Conservation (phyloP, 2,888 invertebrate genomes). For the Luperina nickerlii region DNA sequence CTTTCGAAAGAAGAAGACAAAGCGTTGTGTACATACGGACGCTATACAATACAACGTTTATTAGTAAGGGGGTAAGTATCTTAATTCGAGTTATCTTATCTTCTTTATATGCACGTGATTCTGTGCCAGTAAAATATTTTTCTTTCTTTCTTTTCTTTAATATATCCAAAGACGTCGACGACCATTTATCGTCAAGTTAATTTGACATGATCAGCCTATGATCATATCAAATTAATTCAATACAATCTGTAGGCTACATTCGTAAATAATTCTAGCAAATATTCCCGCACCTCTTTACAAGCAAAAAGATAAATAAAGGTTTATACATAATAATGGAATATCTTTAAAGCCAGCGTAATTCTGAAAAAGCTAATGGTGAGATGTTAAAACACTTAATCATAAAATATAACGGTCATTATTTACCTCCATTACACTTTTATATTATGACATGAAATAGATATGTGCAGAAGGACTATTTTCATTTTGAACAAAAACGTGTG, state of each 20-base stretch:
- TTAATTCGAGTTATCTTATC: neutral
- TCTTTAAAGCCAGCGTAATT: slow-evolving; percentile 22
- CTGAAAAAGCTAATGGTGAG: slow-evolving; percentile 43
- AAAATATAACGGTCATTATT: slow-evolving; percentile 53
- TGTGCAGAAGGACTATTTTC: slow-evolving; percentile 27
- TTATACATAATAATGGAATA: slow-evolving; percentile 24
- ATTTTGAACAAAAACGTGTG: neutral
- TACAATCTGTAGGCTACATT: neutral
- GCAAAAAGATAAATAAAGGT: neutral
- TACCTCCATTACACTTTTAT: slow-evolving; percentile 49
- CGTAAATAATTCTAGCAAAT: neutral
- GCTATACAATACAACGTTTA: no score
- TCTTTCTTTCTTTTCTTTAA: neutral
- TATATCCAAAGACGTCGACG: neutral
- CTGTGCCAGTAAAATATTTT: neutral
- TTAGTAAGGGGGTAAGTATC: neutral
- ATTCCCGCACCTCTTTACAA: neutral
- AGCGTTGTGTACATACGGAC: no score
- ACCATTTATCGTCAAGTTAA: neutral
- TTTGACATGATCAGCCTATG: no score
- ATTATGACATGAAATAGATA: neutral
- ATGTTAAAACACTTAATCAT: slow-evolving; percentile 57
- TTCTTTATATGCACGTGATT: neutral
- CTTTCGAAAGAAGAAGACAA: no score
- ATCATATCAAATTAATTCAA: neutral